phyloP scores from a whole-genome alignment of 2,888 invertebrate genomes.

The Synanthedon myopaeformis region DNA sequence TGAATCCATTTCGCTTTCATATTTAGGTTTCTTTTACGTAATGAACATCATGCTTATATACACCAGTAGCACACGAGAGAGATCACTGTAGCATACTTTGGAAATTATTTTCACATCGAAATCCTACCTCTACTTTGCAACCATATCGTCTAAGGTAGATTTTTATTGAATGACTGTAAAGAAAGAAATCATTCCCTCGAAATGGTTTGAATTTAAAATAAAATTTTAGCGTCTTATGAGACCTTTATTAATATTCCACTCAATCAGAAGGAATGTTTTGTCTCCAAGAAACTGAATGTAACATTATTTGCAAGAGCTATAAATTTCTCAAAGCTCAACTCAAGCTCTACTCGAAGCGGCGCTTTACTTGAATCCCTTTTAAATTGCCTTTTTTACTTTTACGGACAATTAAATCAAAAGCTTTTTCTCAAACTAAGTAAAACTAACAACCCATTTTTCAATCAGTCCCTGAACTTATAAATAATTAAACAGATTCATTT shows the following conservation, averaged over 20 bases:
- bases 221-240: no score
- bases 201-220: no score
- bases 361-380: constrained; percentile 18
- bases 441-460: neutral
- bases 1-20: constrained; percentile 11
- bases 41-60: constrained; percentile 1
- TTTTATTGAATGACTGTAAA: no score
- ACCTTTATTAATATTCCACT: no score
- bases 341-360: constrained; percentile 13
- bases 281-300: constrained; percentile 17
- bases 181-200: no score
- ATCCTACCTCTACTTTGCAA: no score
- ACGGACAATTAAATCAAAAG: constrained; percentile 32
- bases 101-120: no score
- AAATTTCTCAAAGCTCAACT: constrained; percentile 36
- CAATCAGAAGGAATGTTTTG: constrained; percentile 21
- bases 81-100: no score
- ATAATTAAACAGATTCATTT: neutral
- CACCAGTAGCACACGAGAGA: no score
- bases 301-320: constrained; percentile 42
- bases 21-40: constrained; percentile 6
- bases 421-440: constrained; percentile 6
- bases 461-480: neutral
- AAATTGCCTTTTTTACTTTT: constrained; percentile 37
- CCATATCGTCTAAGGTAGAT: no score